A percentile compares a stretch with the other conserved stretches of the same genome.
Conservation (phyloP, 2,888 invertebrate genomes). For the Harpalus rubripes region DNA sequence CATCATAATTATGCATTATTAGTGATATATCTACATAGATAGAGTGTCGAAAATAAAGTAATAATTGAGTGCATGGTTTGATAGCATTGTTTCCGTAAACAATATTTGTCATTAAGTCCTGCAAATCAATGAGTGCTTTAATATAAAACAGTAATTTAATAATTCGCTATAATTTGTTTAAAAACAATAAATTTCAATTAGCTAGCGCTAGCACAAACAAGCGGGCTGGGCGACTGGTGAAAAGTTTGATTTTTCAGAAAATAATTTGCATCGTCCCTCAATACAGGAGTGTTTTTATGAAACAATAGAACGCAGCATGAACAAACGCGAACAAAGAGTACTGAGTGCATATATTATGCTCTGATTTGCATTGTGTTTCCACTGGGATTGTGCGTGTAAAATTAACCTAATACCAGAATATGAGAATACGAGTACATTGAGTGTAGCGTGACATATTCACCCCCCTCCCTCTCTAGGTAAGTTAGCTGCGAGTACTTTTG, state of each 20-base stretch:
- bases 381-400: conserved; percentile 45
- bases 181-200: conserved; percentile 7
- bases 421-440: background rate
- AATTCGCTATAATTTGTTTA: conserved; percentile 9
- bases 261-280: conserved; percentile 15
- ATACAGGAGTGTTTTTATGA: conserved; percentile 18
- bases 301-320: conserved; percentile 27
- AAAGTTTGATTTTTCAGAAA: conserved; percentile 23
- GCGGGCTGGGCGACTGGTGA: background rate
- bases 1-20: background rate
- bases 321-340: conserved; percentile 27
- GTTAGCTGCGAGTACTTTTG: no score
- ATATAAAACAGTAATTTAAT: conserved; percentile 31
- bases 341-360: conserved; percentile 32
- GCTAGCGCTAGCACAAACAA: background rate
- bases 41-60: background rate
- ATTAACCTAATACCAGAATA: conserved; percentile 16
- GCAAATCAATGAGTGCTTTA: conserved; percentile 9
- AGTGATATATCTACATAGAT: background rate
- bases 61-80: background rate
- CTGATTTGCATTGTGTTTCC: conserved; percentile 36
- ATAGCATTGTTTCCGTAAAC: background rate
- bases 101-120: conserved; percentile 22
- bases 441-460: conserved; percentile 13
- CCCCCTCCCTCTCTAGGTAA: background rate